Conservation (phyloP, 2,113 vertebrate genomes). For the Anhinga rufa region DNA sequence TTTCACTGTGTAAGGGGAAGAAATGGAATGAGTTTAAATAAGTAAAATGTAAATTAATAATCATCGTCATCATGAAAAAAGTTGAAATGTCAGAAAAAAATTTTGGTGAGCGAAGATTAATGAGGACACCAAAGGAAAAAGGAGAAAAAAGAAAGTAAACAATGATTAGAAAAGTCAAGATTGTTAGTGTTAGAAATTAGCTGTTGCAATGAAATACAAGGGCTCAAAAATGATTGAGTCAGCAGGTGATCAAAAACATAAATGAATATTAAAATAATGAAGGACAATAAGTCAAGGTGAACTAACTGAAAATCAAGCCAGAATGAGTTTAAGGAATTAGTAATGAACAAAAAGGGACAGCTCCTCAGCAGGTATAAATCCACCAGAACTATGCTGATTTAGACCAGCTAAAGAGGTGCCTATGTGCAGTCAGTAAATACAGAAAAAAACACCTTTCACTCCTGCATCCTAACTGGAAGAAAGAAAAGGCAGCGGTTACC, state of each 20-base stretch:
- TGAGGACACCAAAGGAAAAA: conserved; percentile 25
- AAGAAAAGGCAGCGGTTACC: background rate
- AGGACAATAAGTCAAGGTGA: conserved; percentile 62
- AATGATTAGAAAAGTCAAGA: conserved; percentile 38
- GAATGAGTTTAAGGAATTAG: conserved; percentile 46
- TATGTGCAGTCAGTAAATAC: background rate
- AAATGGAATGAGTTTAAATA: conserved; percentile 10
- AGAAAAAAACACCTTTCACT: background rate
- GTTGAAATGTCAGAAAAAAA: background rate
- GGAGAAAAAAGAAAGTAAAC: conserved; percentile 25
- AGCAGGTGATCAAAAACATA: conserved; percentile 55
- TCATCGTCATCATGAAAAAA: background rate
- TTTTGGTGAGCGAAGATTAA: background rate
- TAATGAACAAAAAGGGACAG: conserved; percentile 25
- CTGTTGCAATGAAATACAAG: conserved; percentile 14
- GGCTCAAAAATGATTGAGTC: conserved; percentile 47
- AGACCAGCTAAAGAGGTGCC: background rate
- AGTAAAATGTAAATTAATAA: conserved; percentile 45
- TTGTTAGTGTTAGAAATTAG: conserved; percentile 29
- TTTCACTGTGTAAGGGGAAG: background rate
- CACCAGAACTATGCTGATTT: background rate
- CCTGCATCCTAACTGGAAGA: background rate
- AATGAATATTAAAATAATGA: conserved; percentile 62
- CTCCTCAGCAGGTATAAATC: conserved; percentile 49
- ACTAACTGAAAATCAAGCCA: conserved; percentile 53